These are phyloP conservation scores for Micrasema minimum DNA, from an alignment of 1,140 invertebrate species.

Conservation along the genomic window DNA sequence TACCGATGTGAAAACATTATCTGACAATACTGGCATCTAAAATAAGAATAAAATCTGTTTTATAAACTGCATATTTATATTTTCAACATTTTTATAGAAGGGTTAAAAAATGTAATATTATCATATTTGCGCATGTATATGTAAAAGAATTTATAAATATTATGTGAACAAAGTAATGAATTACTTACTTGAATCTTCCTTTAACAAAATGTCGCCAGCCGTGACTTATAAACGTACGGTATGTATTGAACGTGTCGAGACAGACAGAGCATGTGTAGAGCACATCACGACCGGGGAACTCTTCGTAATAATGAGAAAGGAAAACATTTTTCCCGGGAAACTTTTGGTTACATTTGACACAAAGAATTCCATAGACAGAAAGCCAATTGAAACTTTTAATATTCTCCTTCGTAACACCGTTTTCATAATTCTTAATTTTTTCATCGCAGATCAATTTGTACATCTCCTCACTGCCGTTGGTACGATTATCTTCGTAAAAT, in stretches of 20 bases:
- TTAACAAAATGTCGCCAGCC: conserved; percentile 17
- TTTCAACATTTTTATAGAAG: too few species aligned
- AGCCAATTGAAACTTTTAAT: conserved; percentile 19
- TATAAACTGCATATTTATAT: too few species aligned
- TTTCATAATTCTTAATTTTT: too few species aligned
- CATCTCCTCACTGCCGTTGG: neutral
- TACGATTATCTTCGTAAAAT: neutral
- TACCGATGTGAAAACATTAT: conserved; percentile 10
- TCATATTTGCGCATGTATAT: neutral
- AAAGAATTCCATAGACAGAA: conserved; percentile 17
- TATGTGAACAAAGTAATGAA: neutral
- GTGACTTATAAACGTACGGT: conserved; percentile 17
- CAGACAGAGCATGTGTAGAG: conserved; percentile 12
- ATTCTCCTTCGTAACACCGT: too few species aligned
- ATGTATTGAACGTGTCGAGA: neutral
- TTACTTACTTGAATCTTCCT: conserved; percentile 19
- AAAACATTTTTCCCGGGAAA: conserved; percentile 16
- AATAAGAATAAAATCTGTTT: neutral
- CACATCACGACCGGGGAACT: neutral
- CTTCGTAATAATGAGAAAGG: neutral
- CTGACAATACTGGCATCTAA: conserved; percentile 8
- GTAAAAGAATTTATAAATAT: neutral
- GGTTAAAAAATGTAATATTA: neutral
- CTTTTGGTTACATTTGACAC: conserved; percentile 20
- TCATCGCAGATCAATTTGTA: neutral